Evolutionary conservation across 2,888 invertebrate species (phyloP).

Genomic region (Gortyna flavago): DNA sequence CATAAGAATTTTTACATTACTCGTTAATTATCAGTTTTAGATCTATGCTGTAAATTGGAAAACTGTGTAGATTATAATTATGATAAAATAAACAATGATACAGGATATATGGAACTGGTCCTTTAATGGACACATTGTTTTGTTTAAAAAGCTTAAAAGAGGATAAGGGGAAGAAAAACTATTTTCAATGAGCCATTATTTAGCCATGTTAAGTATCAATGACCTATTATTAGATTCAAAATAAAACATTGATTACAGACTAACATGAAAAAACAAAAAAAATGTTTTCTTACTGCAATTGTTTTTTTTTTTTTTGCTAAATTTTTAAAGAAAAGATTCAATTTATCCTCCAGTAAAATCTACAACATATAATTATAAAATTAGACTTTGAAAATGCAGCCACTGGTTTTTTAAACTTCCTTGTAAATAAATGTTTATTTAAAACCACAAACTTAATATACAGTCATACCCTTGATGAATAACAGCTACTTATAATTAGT

Average conservation of each 20-base stretch:
- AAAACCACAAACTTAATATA: not conserved
- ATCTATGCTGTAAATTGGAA: slow-evolving; percentile 57
- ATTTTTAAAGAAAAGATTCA: not conserved
- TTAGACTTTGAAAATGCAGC: not conserved
- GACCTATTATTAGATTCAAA: not conserved
- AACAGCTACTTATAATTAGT: slow-evolving; percentile 3
- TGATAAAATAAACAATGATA: slow-evolving; percentile 40
- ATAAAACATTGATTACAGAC: not conserved
- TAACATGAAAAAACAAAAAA: not conserved
- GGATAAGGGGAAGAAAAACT: no score
- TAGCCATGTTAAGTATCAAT: not conserved
- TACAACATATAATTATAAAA: no score
- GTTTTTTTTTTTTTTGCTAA: not conserved
- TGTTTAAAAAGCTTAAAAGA: not conserved
- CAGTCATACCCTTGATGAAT: not conserved
- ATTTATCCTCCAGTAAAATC: not conserved
- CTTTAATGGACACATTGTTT: not conserved
- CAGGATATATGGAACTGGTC: not conserved
- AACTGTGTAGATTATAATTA: slow-evolving; percentile 55
- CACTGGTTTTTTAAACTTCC: not conserved
- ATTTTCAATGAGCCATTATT: not conserved
- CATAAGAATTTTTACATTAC: slow-evolving; percentile 42
- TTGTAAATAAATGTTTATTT: not conserved
- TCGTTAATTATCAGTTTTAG: slow-evolving; percentile 47
- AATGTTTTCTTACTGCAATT: not conserved